Conservation (phyloP, 2,113 vertebrate genomes). For the Caranx ignobilis region DNA sequence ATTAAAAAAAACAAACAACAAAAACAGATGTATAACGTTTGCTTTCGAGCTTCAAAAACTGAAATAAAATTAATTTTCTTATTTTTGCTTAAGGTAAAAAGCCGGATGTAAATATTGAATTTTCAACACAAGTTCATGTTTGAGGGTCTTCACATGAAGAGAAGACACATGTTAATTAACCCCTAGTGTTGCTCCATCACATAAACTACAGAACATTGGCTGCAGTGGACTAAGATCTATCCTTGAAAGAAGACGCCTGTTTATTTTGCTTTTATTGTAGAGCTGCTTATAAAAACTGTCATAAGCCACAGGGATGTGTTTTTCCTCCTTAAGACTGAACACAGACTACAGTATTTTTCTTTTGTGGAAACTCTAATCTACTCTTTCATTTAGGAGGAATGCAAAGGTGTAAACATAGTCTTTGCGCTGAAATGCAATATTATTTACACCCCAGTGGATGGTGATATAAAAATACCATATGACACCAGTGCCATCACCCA, state of each 20-base stretch:
- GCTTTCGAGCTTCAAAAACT: neutral
- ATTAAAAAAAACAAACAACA: neutral
- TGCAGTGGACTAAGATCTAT: too few species aligned
- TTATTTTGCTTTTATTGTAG: neutral
- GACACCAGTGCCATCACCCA: constrained; percentile 52
- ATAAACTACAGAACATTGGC: too few species aligned
- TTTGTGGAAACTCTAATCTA: neutral
- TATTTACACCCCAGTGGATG: neutral
- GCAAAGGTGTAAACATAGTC: neutral
- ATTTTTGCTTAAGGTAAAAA: neutral
- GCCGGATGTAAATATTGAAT: neutral
- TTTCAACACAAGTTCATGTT: neutral
- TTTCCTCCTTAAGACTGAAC: neutral
- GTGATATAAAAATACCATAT: neutral
- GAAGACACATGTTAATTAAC: neutral
- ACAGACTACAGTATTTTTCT: too few species aligned
- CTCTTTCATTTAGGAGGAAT: neutral
- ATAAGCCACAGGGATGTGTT: neutral
- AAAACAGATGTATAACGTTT: too few species aligned
- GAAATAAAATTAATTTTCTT: neutral
- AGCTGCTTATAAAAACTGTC: neutral
- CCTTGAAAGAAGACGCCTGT: too few species aligned
- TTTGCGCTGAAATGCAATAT: neutral
- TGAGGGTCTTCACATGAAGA: neutral
- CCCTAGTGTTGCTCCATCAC: too few species aligned